These are phyloP conservation scores for Clarias batrachus DNA, from an alignment of 2,113 vertebrate species.

Conservation along the genomic window DNA sequence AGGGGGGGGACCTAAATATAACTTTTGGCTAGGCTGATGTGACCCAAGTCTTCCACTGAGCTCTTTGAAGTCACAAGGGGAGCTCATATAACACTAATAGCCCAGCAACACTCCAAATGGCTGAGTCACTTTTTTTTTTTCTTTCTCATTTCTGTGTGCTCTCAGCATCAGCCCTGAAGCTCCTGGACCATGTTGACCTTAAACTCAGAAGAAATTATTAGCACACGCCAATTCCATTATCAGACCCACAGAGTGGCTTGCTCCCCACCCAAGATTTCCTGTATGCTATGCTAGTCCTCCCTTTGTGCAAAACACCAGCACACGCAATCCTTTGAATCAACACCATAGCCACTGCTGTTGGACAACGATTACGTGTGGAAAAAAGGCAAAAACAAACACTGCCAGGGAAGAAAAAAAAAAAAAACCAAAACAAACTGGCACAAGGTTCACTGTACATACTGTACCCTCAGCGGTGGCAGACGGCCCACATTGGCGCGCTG, in stretches of 20 bases:
- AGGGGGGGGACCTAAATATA: constrained; percentile 42
- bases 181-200: constrained; percentile 49
- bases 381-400: constrained; percentile 28
- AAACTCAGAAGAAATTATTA: constrained; percentile 41
- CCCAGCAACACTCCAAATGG: constrained; percentile 41
- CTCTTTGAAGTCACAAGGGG: constrained; percentile 57
- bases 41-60: constrained; percentile 49
- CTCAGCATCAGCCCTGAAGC: constrained; percentile 31
- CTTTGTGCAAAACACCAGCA: constrained; percentile 3
- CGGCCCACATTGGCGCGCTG: constrained; percentile 79
- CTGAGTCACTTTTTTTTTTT: constrained; percentile 48
- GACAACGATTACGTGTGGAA: constrained; percentile 39
- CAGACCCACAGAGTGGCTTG: neutral
- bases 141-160: constrained; percentile 3
- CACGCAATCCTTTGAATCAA: neutral
- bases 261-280: constrained; percentile 19
- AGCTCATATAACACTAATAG: constrained; percentile 57
- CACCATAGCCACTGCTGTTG: constrained; percentile 43
- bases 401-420: constrained; percentile 52
- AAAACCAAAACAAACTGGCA: constrained; percentile 87
- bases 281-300: neutral
- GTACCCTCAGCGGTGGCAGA: constrained; percentile 88
- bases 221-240: constrained; percentile 33
- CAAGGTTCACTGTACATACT: constrained; percentile 95
- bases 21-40: constrained; percentile 46